Percentiles rank a stretch among this genome's conserved stretches.
These are phyloP conservation scores for Mustelus asterias DNA, from an alignment of 2,113 vertebrate genomes.

Conservation along the genomic window DNA sequence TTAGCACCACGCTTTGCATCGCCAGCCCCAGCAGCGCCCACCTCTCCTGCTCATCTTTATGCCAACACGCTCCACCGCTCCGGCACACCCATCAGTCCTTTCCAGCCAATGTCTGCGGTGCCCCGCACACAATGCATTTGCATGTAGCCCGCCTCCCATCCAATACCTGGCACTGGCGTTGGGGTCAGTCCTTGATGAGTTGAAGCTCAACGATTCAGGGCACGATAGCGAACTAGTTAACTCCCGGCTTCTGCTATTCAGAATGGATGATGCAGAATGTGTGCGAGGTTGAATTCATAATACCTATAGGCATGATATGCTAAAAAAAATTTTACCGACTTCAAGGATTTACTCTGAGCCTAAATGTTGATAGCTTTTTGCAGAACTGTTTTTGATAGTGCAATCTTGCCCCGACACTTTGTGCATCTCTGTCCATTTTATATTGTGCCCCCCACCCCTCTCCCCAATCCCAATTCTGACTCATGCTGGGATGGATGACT, in stretches of 20 bases:
- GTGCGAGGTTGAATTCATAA: not conserved
- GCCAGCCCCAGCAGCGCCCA: not conserved
- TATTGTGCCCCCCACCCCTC: not conserved
- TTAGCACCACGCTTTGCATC: conserved; percentile 13
- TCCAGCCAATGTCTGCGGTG: not conserved
- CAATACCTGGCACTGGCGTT: not conserved
- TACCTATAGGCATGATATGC: not conserved
- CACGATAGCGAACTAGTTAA: not conserved
- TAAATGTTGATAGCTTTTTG: not conserved
- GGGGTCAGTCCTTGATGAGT: not conserved
- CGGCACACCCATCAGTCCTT: not conserved
- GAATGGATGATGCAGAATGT: not conserved
- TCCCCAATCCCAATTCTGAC: not conserved
- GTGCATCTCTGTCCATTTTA: not conserved
- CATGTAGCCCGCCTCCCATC: not conserved
- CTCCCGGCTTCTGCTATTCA: not conserved
- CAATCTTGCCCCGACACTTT: not conserved
- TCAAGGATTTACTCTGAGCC: not conserved
- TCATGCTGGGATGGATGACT: not conserved
- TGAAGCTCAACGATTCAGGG: not conserved
- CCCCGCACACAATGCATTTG: not conserved
- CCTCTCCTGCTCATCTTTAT: conserved; percentile 13
- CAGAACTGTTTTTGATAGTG: not conserved
- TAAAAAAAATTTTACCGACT: not conserved
- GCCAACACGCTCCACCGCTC: not conserved